These are phyloP conservation scores for Fabriciana adippe DNA, from an alignment of 2,888 invertebrate species.

Conservation along the genomic window DNA sequence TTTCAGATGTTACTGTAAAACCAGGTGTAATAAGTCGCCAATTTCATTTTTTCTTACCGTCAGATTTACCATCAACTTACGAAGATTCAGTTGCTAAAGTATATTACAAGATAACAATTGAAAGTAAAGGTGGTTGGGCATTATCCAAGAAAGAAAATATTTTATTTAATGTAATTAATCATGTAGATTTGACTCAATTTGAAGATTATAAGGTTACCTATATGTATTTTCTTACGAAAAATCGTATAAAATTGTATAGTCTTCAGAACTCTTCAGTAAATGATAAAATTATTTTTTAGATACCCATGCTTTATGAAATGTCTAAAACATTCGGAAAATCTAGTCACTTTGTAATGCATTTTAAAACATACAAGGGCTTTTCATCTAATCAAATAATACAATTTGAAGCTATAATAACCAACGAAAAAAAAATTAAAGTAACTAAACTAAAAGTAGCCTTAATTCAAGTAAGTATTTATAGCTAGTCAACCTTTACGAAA, in stretches of 20 bases:
- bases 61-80: slow-evolving; percentile 65
- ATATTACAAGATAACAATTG: slow-evolving; percentile 59
- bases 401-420: slow-evolving; percentile 59
- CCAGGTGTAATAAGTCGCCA: slow-evolving; percentile 61
- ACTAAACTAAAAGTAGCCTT: slow-evolving; percentile 56
- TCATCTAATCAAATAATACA: slow-evolving; percentile 61
- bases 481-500: background rate
- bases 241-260: background rate
- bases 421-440: slow-evolving; percentile 59
- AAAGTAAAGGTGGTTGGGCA: slow-evolving; percentile 55
- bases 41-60: slow-evolving; percentile 66
- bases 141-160: slow-evolving; percentile 49
- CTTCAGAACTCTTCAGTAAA: background rate
- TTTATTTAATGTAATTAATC: slow-evolving; percentile 56
- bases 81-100: slow-evolving; percentile 65
- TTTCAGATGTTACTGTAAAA: slow-evolving; percentile 51
- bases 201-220: slow-evolving; percentile 55
- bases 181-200: slow-evolving; percentile 60
- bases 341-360: slow-evolving; percentile 50
- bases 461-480: slow-evolving; percentile 55
- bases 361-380: slow-evolving; percentile 64
- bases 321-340: slow-evolving; percentile 56
- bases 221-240: background rate
- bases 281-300: slow-evolving; percentile 50
- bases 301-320: slow-evolving; percentile 54